Evolutionary conservation across 1,140 invertebrate species (phyloP), one percentile per base, ranked within the genome.

Genomic region (Drosophila eugracilis): DNA sequence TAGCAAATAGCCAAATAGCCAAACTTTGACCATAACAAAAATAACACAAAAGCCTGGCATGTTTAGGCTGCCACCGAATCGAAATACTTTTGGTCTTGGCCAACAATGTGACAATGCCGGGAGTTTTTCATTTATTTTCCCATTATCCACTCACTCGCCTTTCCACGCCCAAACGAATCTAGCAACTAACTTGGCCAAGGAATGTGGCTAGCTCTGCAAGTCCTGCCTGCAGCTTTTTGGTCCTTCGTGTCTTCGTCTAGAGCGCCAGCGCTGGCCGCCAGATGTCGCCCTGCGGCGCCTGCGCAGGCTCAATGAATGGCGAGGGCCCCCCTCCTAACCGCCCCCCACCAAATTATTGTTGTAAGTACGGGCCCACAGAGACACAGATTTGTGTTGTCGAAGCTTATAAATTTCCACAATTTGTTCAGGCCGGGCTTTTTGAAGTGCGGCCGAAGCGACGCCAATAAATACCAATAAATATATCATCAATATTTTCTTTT

Each of bases 381-480:
- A 50, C 62, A 69, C 17, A 54, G 19, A 70, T 70, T 69, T 39
- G 47, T 37, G 39, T 10, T 26, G 63, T 22, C 26, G 44, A 50
- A 65, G 49, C 69, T 57, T 62, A 72, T 76, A 74, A 74, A 78
- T 78, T 73, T 78, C 75, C 69, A 78, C 75, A 78, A 73, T 78
- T 77, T 78, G 66, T 76, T 71, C 62, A 36, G 47, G 55, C 50
- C 72, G 72, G 55, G 81, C 62, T 47, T 70, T 86, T 85, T 85
- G 81, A 85, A 80, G 81, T 85, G 76, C 44, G 32, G 22, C 72
- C 67, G 50, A 17, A 54, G 66, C 57, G 67, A 74, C 41, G 70
- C 71, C 71, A 85, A 80, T 80, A 85, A 85, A 80, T 86, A 80
- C 77, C 81, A 80, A 85, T 85, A 85, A 85, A 85, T 85, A 85